Evolutionary conservation across 2,113 vertebrate genomes (phyloP).

Genomic region (Piliocolobus tephrosceles): DNA sequence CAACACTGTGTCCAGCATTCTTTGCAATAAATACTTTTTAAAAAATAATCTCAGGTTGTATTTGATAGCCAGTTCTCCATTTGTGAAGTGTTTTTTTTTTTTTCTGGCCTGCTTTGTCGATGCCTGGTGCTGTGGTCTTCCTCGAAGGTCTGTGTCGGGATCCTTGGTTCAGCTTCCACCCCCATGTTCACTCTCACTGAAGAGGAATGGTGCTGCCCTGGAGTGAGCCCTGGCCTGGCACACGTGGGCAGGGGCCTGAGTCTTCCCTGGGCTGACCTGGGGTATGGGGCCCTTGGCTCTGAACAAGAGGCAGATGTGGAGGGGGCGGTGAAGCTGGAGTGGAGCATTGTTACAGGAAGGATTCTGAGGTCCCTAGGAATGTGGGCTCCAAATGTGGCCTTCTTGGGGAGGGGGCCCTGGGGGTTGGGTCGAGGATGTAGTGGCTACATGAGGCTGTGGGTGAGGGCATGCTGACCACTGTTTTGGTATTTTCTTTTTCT

Average conservation of each 20-base stretch:
- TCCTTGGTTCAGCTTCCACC: neutral
- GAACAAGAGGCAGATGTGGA: neutral
- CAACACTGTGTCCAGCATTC: conserved; percentile 46
- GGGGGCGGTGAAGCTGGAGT: neutral
- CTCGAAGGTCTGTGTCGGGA: neutral
- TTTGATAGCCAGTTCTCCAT: neutral
- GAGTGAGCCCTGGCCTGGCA: neutral
- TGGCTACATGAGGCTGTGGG: rapidly evolving
- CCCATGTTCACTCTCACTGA: neutral
- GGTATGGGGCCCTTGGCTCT: neutral
- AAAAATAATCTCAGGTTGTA: neutral
- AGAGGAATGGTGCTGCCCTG: neutral
- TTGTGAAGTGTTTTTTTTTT: neutral
- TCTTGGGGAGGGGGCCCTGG: neutral
- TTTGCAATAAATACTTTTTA: conserved; percentile 67
- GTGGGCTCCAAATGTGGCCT: neutral
- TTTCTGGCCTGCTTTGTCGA: neutral
- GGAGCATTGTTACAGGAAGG: neutral
- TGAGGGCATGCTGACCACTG: neutral
- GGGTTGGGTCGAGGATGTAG: neutral
- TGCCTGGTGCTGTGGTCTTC: neutral
- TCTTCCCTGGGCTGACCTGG: neutral
- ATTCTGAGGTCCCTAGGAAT: neutral
- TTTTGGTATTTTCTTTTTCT: neutral
- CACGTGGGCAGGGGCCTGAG: neutral